Conservation (phyloP, 2,888 invertebrate species). For the Cantharis rustica region DNA sequence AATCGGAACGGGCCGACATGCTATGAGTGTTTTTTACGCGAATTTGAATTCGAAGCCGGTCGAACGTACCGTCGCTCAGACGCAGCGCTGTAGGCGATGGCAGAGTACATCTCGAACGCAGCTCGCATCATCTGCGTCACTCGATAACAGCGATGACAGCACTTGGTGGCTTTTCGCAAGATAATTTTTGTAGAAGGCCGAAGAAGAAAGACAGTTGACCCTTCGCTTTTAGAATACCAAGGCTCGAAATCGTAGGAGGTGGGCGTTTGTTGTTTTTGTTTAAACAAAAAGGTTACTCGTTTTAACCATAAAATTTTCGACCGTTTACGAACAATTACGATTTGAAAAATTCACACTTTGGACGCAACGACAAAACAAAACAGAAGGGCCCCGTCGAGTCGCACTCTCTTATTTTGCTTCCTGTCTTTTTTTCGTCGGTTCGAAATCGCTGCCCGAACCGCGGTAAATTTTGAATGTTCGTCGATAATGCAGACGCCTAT, state of each 20-base stretch:
- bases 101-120: slow-evolving; percentile 51
- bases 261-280: slow-evolving; percentile 38
- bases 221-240: slow-evolving; percentile 52
- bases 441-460: slow-evolving; percentile 2
- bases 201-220: slow-evolving; percentile 64
- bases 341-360: background rate
- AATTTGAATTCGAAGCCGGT: slow-evolving; percentile 54
- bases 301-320: background rate
- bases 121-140: slow-evolving; percentile 52
- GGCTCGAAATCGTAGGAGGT: slow-evolving; percentile 55
- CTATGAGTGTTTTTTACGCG: slow-evolving; percentile 47
- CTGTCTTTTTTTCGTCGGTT: background rate
- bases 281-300: slow-evolving; percentile 10
- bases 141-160: slow-evolving; percentile 60
- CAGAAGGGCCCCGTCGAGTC: too few species aligned
- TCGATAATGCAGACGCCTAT: slow-evolving; percentile 42
- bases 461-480: slow-evolving; percentile 34
- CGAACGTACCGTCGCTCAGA: slow-evolving; percentile 52
- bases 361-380: too few species aligned
- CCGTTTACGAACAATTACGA: background rate
- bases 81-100: slow-evolving; percentile 42
- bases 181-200: slow-evolving; percentile 59
- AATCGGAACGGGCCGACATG: slow-evolving; percentile 36
- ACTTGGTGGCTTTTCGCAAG: slow-evolving; percentile 56
- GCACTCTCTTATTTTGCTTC: background rate